A percentile compares a stretch with the other conserved stretches of the same genome.
Evolutionary conservation across 2,797 vertebrate genomes (phyloP).

Genomic region (Sebastes hopkinsi): DNA sequence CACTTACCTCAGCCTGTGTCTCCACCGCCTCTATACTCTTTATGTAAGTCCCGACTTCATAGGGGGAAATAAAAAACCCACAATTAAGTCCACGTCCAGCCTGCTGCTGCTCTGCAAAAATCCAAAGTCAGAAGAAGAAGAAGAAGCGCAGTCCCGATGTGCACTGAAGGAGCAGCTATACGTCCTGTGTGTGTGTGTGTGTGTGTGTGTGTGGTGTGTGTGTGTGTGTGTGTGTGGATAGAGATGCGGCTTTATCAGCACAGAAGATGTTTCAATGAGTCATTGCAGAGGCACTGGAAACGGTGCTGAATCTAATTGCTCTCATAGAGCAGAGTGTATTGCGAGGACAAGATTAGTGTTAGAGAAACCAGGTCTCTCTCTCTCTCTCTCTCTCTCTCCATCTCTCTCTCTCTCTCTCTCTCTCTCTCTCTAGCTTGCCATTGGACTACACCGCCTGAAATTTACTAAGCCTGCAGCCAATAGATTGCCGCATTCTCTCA

Average conservation of each 20-base stretch:
- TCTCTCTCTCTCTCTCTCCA: not conserved
- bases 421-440: slow-evolving; percentile 68
- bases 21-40: slow-evolving; percentile 18
- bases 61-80: slow-evolving; percentile 45
- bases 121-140: slow-evolving; percentile 68
- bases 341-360: slow-evolving; percentile 82
- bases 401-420: not conserved
- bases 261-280: slow-evolving; percentile 75
- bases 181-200: slow-evolving; percentile 18
- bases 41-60: slow-evolving; percentile 73
- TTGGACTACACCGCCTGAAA: slow-evolving; percentile 90
- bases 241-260: slow-evolving; percentile 66
- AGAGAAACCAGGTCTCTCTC: slow-evolving; percentile 77
- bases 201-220: not conserved
- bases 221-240: not conserved
- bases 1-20: slow-evolving; percentile 55
- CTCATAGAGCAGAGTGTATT: slow-evolving; percentile 75
- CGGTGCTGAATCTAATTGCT: slow-evolving; percentile 83
- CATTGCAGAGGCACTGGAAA: slow-evolving; percentile 77
- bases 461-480: slow-evolving; percentile 92
- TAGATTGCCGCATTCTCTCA: slow-evolving; percentile 86
- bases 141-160: slow-evolving; percentile 69
- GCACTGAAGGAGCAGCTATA: slow-evolving; percentile 72
- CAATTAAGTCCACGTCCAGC: slow-evolving; percentile 63
- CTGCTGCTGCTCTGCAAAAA: slow-evolving; percentile 70